These are phyloP conservation scores for Vollenhovia emeryi DNA, from an alignment of 1,140 invertebrate species.

Conservation along the genomic window DNA sequence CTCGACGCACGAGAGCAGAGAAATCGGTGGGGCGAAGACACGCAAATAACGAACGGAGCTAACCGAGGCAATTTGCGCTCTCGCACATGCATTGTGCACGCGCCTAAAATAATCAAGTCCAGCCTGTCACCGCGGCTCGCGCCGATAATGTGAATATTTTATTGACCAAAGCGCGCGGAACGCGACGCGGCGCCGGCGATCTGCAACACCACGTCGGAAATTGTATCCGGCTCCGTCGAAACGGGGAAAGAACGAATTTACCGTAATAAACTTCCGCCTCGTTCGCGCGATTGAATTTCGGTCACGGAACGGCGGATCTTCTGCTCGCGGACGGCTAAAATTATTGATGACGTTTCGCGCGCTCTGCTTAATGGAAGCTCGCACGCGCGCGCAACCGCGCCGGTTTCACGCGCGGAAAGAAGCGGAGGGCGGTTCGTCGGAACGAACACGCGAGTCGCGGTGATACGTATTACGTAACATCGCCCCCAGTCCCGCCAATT, in stretches of 20 bases:
- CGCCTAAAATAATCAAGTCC: conserved; percentile 71
- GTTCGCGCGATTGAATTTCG: conserved; percentile 29
- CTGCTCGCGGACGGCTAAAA: conserved; percentile 35
- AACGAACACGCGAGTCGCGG: conserved; percentile 24
- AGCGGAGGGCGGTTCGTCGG: conserved; percentile 44
- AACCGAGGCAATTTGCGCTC: conserved; percentile 24
- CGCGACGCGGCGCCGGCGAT: conserved; percentile 35
- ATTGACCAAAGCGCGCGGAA: conserved; percentile 55
- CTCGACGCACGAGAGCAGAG: neutral
- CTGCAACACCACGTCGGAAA: conserved; percentile 61
- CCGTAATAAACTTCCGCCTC: conserved; percentile 55
- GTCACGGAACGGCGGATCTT: conserved; percentile 48
- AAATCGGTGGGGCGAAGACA: conserved; percentile 34
- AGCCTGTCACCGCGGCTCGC: conserved; percentile 47
- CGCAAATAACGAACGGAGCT: conserved; percentile 23
- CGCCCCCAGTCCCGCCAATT: conserved; percentile 4
- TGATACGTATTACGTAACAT: conserved; percentile 22
- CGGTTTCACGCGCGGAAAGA: conserved; percentile 50
- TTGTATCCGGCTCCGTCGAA: conserved; percentile 62
- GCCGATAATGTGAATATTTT: conserved; percentile 75
- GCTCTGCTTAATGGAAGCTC: conserved; percentile 37
- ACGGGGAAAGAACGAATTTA: conserved; percentile 64
- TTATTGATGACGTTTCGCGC: conserved; percentile 49
- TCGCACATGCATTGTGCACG: conserved; percentile 10
- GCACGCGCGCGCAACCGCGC: conserved; percentile 38